phyloP scores from a whole-genome alignment of 2,797 vertebrate genomes.

The Ceyx erithaca region DNA sequence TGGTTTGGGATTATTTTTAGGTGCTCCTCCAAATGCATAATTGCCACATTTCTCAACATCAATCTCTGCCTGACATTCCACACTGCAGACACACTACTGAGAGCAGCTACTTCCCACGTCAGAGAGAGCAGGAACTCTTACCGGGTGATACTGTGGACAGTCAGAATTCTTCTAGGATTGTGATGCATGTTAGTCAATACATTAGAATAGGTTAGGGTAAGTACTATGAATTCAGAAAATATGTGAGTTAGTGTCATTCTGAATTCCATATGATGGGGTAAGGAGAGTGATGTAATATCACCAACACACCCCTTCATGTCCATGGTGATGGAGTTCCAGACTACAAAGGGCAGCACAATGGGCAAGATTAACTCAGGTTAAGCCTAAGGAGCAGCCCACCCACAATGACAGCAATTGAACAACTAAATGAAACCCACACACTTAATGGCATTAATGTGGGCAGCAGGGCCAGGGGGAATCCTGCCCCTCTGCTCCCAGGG shows the following conservation, averaged over 20 bases:
- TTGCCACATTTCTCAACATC: neutral
- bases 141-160: accelerated
- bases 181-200: accelerated
- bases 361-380: neutral
- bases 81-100: neutral
- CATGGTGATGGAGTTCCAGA: neutral
- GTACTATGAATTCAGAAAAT: accelerated
- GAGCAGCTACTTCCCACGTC: neutral
- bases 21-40: neutral
- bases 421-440: neutral
- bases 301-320: neutral
- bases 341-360: accelerated
- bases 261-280: neutral
- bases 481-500: too few species aligned
- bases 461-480: too few species aligned
- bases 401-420: neutral
- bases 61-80: neutral
- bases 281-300: neutral
- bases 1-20: neutral
- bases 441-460: neutral
- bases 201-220: neutral
- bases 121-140: neutral
- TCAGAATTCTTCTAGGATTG: neutral
- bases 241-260: accelerated
- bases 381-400: neutral